Percentiles rank a stretch among this genome's conserved stretches.
Evolutionary conservation across 1,140 invertebrate genomes (phyloP).

Genomic region (Metaphire vulgaris): DNA sequence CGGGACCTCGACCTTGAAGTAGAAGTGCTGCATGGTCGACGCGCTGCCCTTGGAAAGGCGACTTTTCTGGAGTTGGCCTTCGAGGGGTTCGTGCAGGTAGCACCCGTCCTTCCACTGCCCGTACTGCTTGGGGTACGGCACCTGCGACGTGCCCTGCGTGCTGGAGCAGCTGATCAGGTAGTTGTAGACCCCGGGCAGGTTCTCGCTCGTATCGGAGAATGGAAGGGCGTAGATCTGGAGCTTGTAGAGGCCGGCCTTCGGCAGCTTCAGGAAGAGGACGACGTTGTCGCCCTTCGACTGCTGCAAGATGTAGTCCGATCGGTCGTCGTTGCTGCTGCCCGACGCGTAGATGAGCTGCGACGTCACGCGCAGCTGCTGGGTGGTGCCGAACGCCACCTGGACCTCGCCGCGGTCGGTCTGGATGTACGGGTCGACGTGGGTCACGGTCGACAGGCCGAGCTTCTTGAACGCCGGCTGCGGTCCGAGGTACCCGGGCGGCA

Average conservation of each 20-base stretch:
- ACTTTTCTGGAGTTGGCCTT: slow-evolving; percentile 34
- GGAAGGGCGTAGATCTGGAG: slow-evolving; percentile 51
- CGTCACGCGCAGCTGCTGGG: slow-evolving; percentile 39
- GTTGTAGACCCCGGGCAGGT: slow-evolving; percentile 51
- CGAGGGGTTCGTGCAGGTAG: slow-evolving; percentile 44
- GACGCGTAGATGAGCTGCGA: slow-evolving; percentile 43
- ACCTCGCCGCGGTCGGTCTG: slow-evolving; percentile 42
- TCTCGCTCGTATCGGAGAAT: slow-evolving; percentile 42
- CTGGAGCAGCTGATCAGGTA: slow-evolving; percentile 48
- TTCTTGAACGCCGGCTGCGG: slow-evolving; percentile 47
- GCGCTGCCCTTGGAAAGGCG: slow-evolving; percentile 33
- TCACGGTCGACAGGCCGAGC: slow-evolving; percentile 42
- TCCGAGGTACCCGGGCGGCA: slow-evolving; percentile 50
- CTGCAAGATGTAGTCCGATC: slow-evolving; percentile 46
- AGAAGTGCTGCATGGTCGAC: slow-evolving; percentile 31
- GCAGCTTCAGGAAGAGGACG: slow-evolving; percentile 41
- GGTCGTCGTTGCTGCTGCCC: slow-evolving; percentile 36
- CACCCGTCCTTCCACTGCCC: slow-evolving; percentile 54
- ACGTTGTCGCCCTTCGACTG: slow-evolving; percentile 39
- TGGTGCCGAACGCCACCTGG: slow-evolving; percentile 40
- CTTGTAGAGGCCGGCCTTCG: slow-evolving; percentile 47
- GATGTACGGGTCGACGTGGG: slow-evolving; percentile 48
- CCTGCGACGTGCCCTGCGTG: slow-evolving; percentile 24
- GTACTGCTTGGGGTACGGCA: slow-evolving; percentile 50
- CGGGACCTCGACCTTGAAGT: slow-evolving; percentile 44